Evolutionary conservation across 2,888 invertebrate genomes (phyloP), one percentile per base, ranked within the genome.

Genomic region (Lypha dubia): DNA sequence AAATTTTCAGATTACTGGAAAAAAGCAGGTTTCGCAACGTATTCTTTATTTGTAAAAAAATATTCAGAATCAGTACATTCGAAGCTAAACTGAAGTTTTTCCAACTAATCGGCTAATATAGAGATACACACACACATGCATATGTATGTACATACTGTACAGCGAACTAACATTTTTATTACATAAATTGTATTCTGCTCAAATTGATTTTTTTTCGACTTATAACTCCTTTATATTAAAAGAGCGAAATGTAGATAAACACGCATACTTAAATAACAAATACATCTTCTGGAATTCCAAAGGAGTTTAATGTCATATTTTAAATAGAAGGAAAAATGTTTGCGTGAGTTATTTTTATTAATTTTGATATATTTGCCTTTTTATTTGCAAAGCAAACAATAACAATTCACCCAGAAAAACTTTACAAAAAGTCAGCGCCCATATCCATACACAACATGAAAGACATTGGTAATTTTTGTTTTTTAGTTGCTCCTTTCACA

Each of bases 371-470:
- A 73, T 68, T 74, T 67, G n/a, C 15, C 32, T 24, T 76, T 81
- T 65, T 49, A 17, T 56, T 75, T 53, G 11, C 20, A 24, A 63
- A 71, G 51, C 6, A 65, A 51, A 41, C 15, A 73, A 53, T 35
- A 73, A 56, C 49, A 32, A 51, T 15, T 62, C 17, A 24, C 1
- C 5, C 38, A 60, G 13, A 11, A 58, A 49, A 28, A 60, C 3
- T 62, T n/a, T n/a, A 20, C 17, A 58, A 11, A 49, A 38, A 53
- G 51, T 84, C 56, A 51, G 62, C 79, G 67, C 86, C 87, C 88
- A 86, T 88, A 88, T 86, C 87, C 88, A 87, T 87, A 88, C 88
- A 85, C 89, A 89, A 90, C 88, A 89, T 88, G 88, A 88, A 89
- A 88, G 89, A 88, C 86, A 87, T 89, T 90, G 89, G 82, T 87